Evolutionary conservation across 2,113 vertebrate species (phyloP), one percentile per base, ranked within the genome.

Genomic region (Actenoides hombroni): DNA sequence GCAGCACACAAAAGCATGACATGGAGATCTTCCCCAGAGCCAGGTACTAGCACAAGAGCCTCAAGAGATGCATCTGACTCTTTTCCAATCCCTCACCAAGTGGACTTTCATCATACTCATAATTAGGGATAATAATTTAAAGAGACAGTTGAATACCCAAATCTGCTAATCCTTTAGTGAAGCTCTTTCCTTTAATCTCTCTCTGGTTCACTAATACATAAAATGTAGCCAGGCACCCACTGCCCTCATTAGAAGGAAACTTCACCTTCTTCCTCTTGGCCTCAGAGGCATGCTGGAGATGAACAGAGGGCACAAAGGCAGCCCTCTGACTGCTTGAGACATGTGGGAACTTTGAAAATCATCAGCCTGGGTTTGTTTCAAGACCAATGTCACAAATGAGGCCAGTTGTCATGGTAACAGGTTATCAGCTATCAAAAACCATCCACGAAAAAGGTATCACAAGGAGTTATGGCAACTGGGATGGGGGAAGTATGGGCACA

Each of bases 111-210:
- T 69, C 82, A 73, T 86, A 67, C 37, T 70, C 63, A 61, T 96
- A 97, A 94, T 95, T 91, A 97, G 86, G 71, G 75, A 95, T 85
- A 96, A 93, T 90, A 96, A 94, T 92, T 95, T 96, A 96, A 96
- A 96, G 77, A 96, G 90, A 94, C 40, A 87, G 92, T n/a, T 94
- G 94, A 93, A 81, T 73, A 67, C 60, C 92, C 91, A 95, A 95
- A 98, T 96, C 88, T 96, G 76, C 86, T 97, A 95, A 96, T 69
- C 86, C 57, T 92, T 96, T 76, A 88, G 90, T 83, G 46, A 24
- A 92, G 85, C 57, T 54, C 56, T 93, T 87, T 90, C 93, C 85
- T 97, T 92, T 92, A 73, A 91, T 83, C 92, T 95, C 83, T 28
- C 64, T 92, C 80, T 94, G 86, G 17, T 64, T 90, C 82, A 83